Evolutionary conservation across 1,140 invertebrate genomes (phyloP), one percentile per base, ranked within the genome.

Genomic region (Psilanteris sp.): DNA sequence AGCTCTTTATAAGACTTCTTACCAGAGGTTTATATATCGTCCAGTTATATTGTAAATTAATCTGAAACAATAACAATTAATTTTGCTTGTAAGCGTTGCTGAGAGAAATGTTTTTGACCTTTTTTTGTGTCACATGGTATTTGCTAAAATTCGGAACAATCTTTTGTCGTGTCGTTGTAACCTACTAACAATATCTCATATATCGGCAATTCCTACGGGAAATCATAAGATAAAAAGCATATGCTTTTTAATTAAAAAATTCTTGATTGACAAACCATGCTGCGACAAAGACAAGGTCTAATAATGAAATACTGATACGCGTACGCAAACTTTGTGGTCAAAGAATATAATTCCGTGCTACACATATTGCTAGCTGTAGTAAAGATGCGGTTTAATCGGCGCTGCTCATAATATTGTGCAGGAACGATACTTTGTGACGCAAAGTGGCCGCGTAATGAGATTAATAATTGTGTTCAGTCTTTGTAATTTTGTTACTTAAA

Each of bases 181-280:
- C 52, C 68, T 52, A 73, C 31, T 24, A 61, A 67, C 27, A 24
- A 26, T 48, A 32, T 61, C 43, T 66, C 29, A 50, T 43, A 9
- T 52, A 66, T 61, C 44, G 36, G 46, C 15, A 34, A 27, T 71
- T 67, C 61, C 61, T 39, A 18, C 27, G 71, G 71, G 70, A 61
- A 74, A 59, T 66, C 61, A 74, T n/a, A n/a, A n/a, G n/a, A n/a
- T n/a, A n/a, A n/a, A n/a, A n/a, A n/a, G n/a, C n/a, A n/a, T 54
- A 43, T 39, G 34, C 14, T 50, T 59, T 61, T 74, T 66, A 66
- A 74, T 74, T 74, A 74, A 74, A 72, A 66, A 66, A 74, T 54
- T 66, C 26, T 36, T 14, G 52, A 39, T 10, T 9, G 29, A 37
- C 15, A 44, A 52, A 57, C 26, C 9, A 9, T 27, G 22, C 24